These are phyloP conservation scores for Tauraco hartlaubi DNA, from an alignment of 2,797 vertebrate genomes.

Conservation along the genomic window DNA sequence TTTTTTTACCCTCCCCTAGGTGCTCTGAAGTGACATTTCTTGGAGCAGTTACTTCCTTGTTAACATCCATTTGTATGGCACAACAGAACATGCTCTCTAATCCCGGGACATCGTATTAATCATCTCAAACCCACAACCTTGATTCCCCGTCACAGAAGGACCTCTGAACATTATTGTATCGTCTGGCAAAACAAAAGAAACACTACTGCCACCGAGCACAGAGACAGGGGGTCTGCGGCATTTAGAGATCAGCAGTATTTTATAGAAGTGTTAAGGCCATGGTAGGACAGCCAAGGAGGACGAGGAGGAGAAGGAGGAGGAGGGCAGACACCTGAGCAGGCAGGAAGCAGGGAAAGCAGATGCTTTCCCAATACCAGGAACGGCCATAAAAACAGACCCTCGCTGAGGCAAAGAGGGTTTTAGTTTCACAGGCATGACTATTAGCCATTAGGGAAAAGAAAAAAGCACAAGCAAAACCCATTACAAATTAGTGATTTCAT, in stretches of 20 bases:
- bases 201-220: background rate
- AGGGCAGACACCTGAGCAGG: background rate
- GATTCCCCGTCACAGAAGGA: background rate
- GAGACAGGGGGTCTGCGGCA: background rate
- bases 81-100: background rate
- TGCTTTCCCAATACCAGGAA: conserved; percentile 1
- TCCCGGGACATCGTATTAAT: background rate
- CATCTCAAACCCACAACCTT: background rate
- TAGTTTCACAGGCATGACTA: background rate
- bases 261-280: background rate
- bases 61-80: background rate
- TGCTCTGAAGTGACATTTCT: background rate
- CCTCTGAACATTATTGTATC: background rate
- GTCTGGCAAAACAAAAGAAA: background rate
- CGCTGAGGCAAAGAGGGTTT: background rate
- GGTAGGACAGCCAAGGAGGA: background rate
- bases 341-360: background rate
- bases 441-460: background rate
- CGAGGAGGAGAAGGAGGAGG: background rate
- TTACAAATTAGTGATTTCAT: background rate
- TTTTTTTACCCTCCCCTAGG: conserved; percentile 30
- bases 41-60: background rate
- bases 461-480: background rate
- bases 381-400: background rate
- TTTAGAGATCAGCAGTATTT: conserved; percentile 3